A percentile compares a stretch with the other conserved stretches of the same genome.
These are phyloP conservation scores for Thereva nobilitata DNA, from an alignment of 2,888 invertebrate species.

Conservation along the genomic window DNA sequence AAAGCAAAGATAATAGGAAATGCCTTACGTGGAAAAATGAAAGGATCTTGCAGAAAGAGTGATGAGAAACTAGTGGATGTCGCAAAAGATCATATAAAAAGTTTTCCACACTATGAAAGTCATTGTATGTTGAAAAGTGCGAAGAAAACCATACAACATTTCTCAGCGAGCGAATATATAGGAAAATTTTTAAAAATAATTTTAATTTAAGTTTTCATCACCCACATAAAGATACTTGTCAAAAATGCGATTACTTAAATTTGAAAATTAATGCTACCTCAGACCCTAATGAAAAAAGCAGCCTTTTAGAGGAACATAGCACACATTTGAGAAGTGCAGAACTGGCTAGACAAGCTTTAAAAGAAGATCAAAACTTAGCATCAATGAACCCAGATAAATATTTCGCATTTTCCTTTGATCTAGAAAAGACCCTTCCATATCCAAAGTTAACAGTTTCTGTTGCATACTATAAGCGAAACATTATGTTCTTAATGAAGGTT, in stretches of 20 bases:
- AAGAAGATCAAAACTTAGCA: neutral
- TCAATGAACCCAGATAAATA: neutral
- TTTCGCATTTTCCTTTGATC: neutral
- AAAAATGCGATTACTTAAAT: neutral
- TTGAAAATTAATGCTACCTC: neutral
- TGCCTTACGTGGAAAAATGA: conserved; percentile 9
- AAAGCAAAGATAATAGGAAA: conserved; percentile 6
- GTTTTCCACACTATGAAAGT: neutral
- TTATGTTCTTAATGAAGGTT: no score
- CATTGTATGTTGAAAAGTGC: neutral
- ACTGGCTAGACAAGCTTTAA: neutral
- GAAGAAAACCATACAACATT: neutral
- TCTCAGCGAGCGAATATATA: neutral
- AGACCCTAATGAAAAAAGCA: neutral
- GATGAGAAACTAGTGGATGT: conserved; percentile 16
- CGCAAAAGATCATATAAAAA: neutral
- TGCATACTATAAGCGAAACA: no score
- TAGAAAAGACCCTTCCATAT: neutral
- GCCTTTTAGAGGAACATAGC: neutral
- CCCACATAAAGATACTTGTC: neutral
- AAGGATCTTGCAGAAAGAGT: neutral
- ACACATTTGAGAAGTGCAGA: neutral
- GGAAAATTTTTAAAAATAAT: neutral
- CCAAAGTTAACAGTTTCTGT: neutral
- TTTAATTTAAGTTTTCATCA: neutral